Percentiles rank a stretch among this genome's conserved stretches.
phyloP scores from a whole-genome alignment of 2,113 vertebrate species.

The Circaetus gallicus region DNA sequence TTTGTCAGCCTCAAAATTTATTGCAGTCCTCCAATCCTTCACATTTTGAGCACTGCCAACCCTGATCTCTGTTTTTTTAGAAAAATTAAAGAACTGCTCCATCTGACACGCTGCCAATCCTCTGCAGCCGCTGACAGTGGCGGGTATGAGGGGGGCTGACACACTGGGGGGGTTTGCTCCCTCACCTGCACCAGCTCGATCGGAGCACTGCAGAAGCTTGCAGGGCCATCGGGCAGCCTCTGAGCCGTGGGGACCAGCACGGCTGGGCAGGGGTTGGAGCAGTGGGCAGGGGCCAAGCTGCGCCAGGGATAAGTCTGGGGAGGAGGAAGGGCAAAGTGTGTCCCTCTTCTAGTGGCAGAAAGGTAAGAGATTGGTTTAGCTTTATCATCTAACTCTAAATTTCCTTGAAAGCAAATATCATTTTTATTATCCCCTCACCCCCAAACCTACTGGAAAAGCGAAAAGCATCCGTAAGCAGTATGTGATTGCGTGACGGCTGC shows the following conservation, averaged over 20 bases:
- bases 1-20: background rate
- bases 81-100: background rate
- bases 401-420: background rate
- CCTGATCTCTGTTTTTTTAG: background rate
- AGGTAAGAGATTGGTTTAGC: background rate
- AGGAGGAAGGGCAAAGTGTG: background rate
- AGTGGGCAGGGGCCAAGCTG: background rate
- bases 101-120: background rate
- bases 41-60: background rate
- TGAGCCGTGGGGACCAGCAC: fast-evolving
- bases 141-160: background rate
- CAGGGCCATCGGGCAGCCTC: background rate
- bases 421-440: background rate
- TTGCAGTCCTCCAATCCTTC: background rate
- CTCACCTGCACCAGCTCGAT: fast-evolving
- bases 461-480: background rate
- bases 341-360: background rate
- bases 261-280: background rate
- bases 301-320: background rate
- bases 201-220: background rate
- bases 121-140: background rate
- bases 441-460: background rate
- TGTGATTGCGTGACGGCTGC: background rate
- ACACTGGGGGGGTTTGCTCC: background rate
- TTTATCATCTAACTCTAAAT: background rate